Conservation (phyloP, 2,113 vertebrate species). For the Crocuta crocuta region DNA sequence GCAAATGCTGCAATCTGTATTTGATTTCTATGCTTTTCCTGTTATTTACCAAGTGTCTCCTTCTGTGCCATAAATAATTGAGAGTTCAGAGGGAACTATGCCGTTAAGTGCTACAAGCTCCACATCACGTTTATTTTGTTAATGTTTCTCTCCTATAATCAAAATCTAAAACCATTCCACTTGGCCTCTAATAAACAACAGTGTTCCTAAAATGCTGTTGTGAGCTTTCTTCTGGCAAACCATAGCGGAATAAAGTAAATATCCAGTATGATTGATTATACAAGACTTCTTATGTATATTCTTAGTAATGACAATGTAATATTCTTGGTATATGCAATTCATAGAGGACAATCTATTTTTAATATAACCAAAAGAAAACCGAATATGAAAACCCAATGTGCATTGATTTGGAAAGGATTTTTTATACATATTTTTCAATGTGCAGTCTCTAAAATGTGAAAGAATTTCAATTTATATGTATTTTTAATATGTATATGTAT, state of each 20-base stretch:
- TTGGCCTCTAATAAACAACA: conserved; percentile 63
- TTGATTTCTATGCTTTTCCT: conserved; percentile 84
- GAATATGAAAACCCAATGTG: neutral
- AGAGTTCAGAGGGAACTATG: conserved; percentile 83
- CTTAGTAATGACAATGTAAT: neutral
- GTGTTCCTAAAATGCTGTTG: conserved; percentile 28
- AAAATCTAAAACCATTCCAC: conserved; percentile 34
- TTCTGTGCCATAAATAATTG: conserved; percentile 84
- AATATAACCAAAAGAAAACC: neutral
- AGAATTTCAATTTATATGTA: conserved; percentile 27
- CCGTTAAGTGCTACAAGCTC: conserved; percentile 75
- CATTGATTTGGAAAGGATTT: conserved; percentile 11
- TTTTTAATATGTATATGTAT: conserved; percentile 28
- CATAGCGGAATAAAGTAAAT: conserved; percentile 12
- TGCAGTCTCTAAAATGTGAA: neutral
- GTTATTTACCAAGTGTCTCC: conserved; percentile 82
- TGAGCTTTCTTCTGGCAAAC: neutral
- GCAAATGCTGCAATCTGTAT: conserved; percentile 78
- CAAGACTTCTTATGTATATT: neutral
- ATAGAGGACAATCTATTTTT: neutral
- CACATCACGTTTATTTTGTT: conserved; percentile 83
- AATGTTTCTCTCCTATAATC: conserved; percentile 76
- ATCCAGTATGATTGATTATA: neutral
- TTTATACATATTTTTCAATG: neutral
- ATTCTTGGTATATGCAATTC: neutral